These are phyloP conservation scores for Monomorium pharaonis DNA, from an alignment of 1,140 invertebrate genomes.

Conservation along the genomic window DNA sequence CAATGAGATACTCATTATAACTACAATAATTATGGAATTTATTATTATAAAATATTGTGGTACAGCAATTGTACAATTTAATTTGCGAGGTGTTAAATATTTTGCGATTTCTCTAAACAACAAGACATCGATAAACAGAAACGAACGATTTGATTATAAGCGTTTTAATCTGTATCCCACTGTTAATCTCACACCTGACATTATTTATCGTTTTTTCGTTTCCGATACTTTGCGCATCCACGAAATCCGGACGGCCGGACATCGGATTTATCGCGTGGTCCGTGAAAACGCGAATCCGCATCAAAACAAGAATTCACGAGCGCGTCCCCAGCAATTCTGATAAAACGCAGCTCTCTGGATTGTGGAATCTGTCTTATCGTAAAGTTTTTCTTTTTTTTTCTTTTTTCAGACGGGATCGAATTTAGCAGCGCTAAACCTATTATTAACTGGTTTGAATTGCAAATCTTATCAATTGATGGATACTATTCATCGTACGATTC, in stretches of 20 bases:
- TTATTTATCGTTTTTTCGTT: conserved; percentile 51
- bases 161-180: conserved; percentile 23
- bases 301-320: conserved; percentile 51
- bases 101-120: neutral
- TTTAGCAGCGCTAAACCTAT: neutral
- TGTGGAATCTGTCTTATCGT: conserved; percentile 41
- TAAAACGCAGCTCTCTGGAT: conserved; percentile 33
- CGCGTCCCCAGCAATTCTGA: conserved; percentile 31
- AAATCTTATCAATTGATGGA: conserved; percentile 16
- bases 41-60: neutral
- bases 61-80: neutral
- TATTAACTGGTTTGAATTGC: conserved; percentile 37
- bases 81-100: neutral
- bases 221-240: conserved; percentile 20
- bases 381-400: conserved; percentile 26
- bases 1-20: neutral
- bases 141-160: conserved; percentile 29
- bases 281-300: conserved; percentile 51
- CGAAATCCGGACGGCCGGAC: conserved; percentile 30
- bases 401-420: neutral
- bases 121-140: conserved; percentile 17
- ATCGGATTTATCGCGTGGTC: conserved; percentile 37
- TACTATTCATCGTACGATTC: conserved; percentile 7
- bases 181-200: conserved; percentile 32
- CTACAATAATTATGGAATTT: neutral